phyloP scores from a whole-genome alignment of 2,113 vertebrate species.

The Syngnathoides biaculeatus region DNA sequence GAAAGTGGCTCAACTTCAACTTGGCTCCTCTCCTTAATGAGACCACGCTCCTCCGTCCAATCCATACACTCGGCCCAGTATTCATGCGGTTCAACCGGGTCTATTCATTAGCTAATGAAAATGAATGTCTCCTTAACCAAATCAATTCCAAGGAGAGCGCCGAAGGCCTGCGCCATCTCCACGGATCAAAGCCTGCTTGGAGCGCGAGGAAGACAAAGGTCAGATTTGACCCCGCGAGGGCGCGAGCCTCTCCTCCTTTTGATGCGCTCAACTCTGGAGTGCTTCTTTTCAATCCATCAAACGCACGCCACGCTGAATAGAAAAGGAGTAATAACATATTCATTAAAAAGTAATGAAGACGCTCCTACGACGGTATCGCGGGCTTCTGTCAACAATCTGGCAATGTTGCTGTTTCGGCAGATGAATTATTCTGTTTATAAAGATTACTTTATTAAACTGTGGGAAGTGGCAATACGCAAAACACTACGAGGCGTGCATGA shows the following conservation, averaged over 20 bases:
- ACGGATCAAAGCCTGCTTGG: slow-evolving; percentile 19
- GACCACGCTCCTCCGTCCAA: background rate
- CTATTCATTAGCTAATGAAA: slow-evolving; percentile 66
- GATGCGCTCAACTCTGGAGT: background rate
- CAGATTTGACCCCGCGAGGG: slow-evolving; percentile 6
- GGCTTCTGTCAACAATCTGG: slow-evolving; percentile 32
- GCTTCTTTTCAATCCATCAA: slow-evolving; percentile 1
- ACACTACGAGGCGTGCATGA: slow-evolving; percentile 15
- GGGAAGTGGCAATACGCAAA: slow-evolving; percentile 15
- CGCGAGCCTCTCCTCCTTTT: slow-evolving; percentile 7
- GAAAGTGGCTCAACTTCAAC: too few species aligned
- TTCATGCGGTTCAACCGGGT: slow-evolving; percentile 41
- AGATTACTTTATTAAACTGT: slow-evolving; percentile 4
- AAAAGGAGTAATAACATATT: slow-evolving; percentile 16
- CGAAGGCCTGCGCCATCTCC: slow-evolving; percentile 20
- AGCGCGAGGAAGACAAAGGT: slow-evolving; percentile 14
- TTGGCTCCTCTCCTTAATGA: slow-evolving; percentile 11
- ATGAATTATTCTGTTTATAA: slow-evolving; percentile 61
- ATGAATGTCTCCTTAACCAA: slow-evolving; percentile 68
- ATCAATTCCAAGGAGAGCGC: slow-evolving; percentile 51
- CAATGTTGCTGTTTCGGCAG: slow-evolving; percentile 19
- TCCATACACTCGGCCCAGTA: background rate
- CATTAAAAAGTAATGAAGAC: slow-evolving; percentile 18
- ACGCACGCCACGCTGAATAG: slow-evolving; percentile 3
- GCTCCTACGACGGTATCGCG: slow-evolving; percentile 21